These are phyloP conservation scores for Telmatherina bonti DNA, from an alignment of 2,797 vertebrate species.

Conservation along the genomic window DNA sequence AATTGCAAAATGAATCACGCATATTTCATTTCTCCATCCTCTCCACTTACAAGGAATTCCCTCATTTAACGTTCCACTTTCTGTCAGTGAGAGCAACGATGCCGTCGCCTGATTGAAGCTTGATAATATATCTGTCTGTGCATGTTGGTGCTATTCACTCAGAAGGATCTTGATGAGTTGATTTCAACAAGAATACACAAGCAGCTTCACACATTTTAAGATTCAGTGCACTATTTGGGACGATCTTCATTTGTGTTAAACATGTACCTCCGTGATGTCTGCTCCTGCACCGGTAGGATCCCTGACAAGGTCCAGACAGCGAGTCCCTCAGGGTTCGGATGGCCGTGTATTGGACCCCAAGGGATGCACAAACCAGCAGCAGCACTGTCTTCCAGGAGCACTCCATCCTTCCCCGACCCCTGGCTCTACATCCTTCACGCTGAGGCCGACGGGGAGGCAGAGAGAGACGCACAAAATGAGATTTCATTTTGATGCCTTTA, in stretches of 20 bases:
- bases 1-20: constrained; percentile 74
- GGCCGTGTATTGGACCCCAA: constrained; percentile 87
- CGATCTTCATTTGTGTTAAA: not conserved
- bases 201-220: not conserved
- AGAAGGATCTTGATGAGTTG: not conserved
- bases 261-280: constrained; percentile 77
- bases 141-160: not conserved
- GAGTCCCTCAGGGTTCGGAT: constrained; percentile 85
- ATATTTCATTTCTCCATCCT: constrained; percentile 69
- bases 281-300: constrained; percentile 75
- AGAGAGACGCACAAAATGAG: constrained; percentile 41
- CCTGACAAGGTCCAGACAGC: constrained; percentile 78
- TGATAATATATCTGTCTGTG: not conserved
- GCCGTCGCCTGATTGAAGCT: constrained; percentile 1
- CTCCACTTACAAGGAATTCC: constrained; percentile 62
- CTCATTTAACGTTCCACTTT: constrained; percentile 47
- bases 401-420: constrained; percentile 80
- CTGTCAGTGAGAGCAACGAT: constrained; percentile 6
- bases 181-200: not conserved
- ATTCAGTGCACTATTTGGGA: constrained; percentile 19
- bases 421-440: constrained; percentile 76
- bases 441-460: constrained; percentile 43
- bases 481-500: constrained; percentile 49
- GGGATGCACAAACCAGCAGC: constrained; percentile 83
- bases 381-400: constrained; percentile 88